phyloP scores from a whole-genome alignment of 37 sponge, comb jelly and placozoan species.

The Eunapius fragilis region DNA sequence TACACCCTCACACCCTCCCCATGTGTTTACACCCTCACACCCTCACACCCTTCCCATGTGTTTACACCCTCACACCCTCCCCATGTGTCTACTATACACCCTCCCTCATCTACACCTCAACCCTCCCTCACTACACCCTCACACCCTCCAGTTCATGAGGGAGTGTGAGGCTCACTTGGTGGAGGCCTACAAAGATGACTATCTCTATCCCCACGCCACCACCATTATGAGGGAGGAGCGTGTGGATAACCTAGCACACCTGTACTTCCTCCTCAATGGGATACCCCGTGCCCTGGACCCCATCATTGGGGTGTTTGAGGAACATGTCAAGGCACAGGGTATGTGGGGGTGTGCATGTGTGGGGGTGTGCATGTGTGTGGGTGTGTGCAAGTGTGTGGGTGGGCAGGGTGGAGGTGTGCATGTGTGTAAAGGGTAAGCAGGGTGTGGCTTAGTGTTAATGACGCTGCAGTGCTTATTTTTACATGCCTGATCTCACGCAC shows the following conservation, averaged over 20 bases:
- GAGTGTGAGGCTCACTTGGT: conserved; percentile 65
- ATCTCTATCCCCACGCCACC: conserved; percentile 39
- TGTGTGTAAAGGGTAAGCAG: no score
- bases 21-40: neutral
- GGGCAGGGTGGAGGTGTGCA: neutral
- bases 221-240: conserved; percentile 49
- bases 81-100: no score
- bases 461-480: no score
- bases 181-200: conserved; percentile 28
- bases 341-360: neutral
- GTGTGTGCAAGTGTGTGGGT: neutral
- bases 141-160: conserved; percentile 32
- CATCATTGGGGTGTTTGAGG: conserved; percentile 43
- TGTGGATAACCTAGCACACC: conserved; percentile 48
- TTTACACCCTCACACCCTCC: neutral
- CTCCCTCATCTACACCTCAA: neutral
- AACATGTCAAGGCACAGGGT: conserved; percentile 51
- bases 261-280: conserved; percentile 51
- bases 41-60: neutral
- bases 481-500: no score
- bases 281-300: conserved; percentile 57
- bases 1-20: neutral
- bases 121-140: neutral
- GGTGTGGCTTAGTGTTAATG: no score
- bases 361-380: no score